These are phyloP conservation scores for Tethya wilhelma DNA, from an alignment of 37 sponge, comb jelly and placozoan genomes.

Conservation along the genomic window DNA sequence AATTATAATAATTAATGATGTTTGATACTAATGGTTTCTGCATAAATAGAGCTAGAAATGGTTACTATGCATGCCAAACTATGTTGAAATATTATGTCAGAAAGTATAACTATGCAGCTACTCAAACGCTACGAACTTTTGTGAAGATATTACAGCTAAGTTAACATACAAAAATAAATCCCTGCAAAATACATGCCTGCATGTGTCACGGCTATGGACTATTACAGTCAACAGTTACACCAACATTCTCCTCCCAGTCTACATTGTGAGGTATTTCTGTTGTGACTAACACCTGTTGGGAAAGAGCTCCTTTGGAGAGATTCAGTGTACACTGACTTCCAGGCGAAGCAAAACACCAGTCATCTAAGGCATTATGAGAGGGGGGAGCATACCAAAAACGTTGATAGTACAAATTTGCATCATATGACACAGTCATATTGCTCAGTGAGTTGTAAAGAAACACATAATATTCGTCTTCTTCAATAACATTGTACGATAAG, in stretches of 20 bases:
- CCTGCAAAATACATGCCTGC: too few relatives aligned
- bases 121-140: too few relatives aligned
- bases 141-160: too few relatives aligned
- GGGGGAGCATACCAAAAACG: not conserved
- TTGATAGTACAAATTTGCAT: not conserved
- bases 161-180: too few relatives aligned
- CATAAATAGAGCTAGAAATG: too few relatives aligned
- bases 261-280: not conserved
- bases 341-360: not conserved
- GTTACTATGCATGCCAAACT: too few relatives aligned
- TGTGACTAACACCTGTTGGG: not conserved
- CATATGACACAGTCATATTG: not conserved
- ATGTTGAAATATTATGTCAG: too few relatives aligned
- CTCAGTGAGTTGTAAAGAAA: not conserved
- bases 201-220: too few relatives aligned
- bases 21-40: too few relatives aligned
- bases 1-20: too few relatives aligned
- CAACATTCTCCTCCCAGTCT: slow-evolving; percentile 1
- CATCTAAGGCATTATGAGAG: not conserved
- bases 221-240: not conserved
- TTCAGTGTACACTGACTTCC: not conserved
- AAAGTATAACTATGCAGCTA: too few relatives aligned
- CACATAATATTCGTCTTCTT: not conserved
- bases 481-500: not conserved
- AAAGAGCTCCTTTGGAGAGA: not conserved